Conservation (phyloP, 2,797 vertebrate species). For the Hirundo rustica region DNA sequence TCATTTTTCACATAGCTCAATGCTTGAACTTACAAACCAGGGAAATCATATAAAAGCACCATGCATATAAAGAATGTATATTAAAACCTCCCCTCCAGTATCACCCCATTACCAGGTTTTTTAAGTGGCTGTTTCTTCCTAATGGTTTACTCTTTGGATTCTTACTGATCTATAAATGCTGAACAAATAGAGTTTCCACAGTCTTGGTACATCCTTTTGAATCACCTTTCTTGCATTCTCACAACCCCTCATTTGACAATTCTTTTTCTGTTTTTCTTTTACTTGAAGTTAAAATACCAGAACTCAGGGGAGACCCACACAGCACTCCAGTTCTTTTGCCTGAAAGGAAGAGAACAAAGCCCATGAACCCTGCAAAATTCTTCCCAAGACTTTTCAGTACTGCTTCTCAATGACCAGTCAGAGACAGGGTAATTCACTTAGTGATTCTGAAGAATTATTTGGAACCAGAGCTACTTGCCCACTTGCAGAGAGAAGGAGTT, state of each 20-base stretch:
- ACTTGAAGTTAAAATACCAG: not conserved
- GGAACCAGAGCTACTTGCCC: conserved; percentile 89
- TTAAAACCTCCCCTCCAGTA: not conserved
- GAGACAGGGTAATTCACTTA: conserved; percentile 89
- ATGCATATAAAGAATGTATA: not conserved
- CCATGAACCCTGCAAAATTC: no score
- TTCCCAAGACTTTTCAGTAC: no score
- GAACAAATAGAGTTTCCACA: not conserved
- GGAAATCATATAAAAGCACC: not conserved
- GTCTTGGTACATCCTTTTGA: not conserved
- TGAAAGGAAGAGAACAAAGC: no score
- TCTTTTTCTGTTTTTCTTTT: not conserved
- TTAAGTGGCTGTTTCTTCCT: not conserved
- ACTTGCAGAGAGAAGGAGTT: conserved; percentile 89
- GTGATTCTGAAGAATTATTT: conserved; percentile 89
- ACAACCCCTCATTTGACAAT: no score
- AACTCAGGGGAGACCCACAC: no score
- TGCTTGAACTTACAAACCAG: not conserved
- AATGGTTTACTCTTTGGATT: not conserved
- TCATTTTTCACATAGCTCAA: not conserved
- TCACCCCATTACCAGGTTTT: not conserved
- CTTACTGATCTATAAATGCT: no score
- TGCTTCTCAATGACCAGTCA: not conserved
- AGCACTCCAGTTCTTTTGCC: no score
- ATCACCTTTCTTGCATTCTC: not conserved